Conservation (phyloP, 2,113 vertebrate species). For the Trematomus loennbergii region DNA sequence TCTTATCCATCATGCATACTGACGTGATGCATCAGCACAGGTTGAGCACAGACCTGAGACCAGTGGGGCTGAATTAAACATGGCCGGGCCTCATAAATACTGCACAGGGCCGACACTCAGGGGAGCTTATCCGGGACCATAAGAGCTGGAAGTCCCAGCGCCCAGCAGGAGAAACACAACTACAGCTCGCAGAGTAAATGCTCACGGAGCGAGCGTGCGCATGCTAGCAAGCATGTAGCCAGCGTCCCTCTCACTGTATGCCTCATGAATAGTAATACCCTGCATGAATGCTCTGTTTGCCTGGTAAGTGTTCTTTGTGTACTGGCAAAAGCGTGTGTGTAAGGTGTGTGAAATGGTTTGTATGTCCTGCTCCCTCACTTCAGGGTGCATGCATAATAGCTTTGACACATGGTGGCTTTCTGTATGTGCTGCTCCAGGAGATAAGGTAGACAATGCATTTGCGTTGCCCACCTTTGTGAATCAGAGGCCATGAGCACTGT, state of each 20-base stretch:
- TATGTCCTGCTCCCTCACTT: slow-evolving; percentile 52
- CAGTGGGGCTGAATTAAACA: slow-evolving; percentile 85
- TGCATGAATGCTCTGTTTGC: slow-evolving; percentile 73
- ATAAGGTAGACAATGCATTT: slow-evolving; percentile 36
- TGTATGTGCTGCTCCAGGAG: slow-evolving; percentile 31
- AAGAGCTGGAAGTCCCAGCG: slow-evolving; percentile 69
- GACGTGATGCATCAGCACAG: slow-evolving; percentile 58
- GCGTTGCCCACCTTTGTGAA: slow-evolving; percentile 24
- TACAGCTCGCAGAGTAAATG: slow-evolving; percentile 72
- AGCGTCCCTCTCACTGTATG: slow-evolving; percentile 54
- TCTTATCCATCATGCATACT: slow-evolving; percentile 59
- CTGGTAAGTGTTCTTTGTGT: slow-evolving; percentile 75
- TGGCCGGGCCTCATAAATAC: slow-evolving; percentile 81
- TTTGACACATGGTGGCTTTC: slow-evolving; percentile 43
- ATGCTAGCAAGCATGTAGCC: slow-evolving; percentile 62
- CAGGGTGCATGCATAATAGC: slow-evolving; percentile 53
- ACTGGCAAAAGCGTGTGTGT: slow-evolving; percentile 53
- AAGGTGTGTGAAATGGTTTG: slow-evolving; percentile 69
- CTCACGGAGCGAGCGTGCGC: slow-evolving; percentile 34
- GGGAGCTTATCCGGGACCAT: slow-evolving; percentile 75
- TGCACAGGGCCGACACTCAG: slow-evolving; percentile 71
- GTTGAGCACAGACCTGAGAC: slow-evolving; percentile 71
- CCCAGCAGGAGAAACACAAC: slow-evolving; percentile 81
- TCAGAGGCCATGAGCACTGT: slow-evolving; percentile 18
- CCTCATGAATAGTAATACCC: slow-evolving; percentile 79